Evolutionary conservation across 2,113 vertebrate species (phyloP).

Genomic region (Megalops atlanticus): DNA sequence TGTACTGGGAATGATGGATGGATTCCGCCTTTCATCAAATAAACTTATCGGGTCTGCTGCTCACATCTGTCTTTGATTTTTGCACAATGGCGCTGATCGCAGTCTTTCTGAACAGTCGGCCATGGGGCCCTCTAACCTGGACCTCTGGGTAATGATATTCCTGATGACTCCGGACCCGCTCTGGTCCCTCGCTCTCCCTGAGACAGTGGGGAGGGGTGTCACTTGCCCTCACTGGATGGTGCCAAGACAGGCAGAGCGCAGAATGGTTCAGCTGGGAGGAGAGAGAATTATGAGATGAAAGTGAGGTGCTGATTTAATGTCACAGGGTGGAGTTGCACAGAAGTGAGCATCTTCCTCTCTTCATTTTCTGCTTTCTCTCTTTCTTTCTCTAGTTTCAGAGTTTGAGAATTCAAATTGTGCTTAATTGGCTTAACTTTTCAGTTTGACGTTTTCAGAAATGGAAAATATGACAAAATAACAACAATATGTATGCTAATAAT

Average conservation of each 20-base stretch:
- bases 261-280: background rate
- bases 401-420: no score
- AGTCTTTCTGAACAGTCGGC: conserved; percentile 7
- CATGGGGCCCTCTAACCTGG: background rate
- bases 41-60: background rate
- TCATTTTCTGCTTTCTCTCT: no score
- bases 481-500: no score
- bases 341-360: no score
- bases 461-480: no score
- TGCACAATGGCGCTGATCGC: background rate
- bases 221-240: conserved; percentile 4
- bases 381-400: no score
- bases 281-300: background rate
- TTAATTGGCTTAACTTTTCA: no score
- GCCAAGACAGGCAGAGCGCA: background rate
- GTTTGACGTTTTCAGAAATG: no score
- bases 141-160: conserved; percentile 44
- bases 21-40: background rate
- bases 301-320: no score
- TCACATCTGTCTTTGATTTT: conserved; percentile 35
- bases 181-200: conserved; percentile 1
- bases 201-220: conserved; percentile 19
- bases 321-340: no score
- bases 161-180: conserved; percentile 28
- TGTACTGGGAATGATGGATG: background rate